A percentile compares a stretch with the other conserved stretches of the same genome.
Conservation (phyloP, 2,113 vertebrate species). For the Myxocyprinus asiaticus region DNA sequence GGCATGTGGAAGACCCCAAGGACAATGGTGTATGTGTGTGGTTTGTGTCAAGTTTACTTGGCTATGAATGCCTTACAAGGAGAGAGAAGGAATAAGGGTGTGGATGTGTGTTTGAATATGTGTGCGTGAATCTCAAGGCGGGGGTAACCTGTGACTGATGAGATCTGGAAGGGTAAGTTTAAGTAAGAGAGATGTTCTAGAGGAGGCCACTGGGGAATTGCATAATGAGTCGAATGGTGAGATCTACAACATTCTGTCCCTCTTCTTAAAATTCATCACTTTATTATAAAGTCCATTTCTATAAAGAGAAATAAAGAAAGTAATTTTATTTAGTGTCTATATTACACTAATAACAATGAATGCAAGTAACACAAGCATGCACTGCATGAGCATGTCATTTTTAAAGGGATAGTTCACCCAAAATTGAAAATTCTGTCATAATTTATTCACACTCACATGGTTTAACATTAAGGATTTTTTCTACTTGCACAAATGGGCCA, state of each 20-base stretch:
- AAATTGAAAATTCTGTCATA: no score
- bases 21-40: neutral
- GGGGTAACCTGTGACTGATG: no score
- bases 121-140: conserved; percentile 20
- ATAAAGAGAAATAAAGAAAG: neutral
- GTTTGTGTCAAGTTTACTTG: conserved; percentile 20
- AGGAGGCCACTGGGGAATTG: conserved; percentile 28
- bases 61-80: conserved; percentile 20
- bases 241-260: neutral
- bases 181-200: conserved; percentile 39
- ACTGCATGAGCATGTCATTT: no score
- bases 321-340: neutral
- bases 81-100: neutral
- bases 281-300: neutral
- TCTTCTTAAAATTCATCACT: conserved; percentile 14
- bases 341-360: no score
- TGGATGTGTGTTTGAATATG: conserved; percentile 34
- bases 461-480: no score
- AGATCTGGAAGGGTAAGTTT: conserved; percentile 13
- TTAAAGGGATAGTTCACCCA: no score
- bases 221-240: conserved; percentile 22
- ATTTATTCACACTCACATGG: no score
- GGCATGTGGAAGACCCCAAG: conserved; percentile 25
- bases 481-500: no score
- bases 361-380: no score